Base-by-base conservation (phyloP, 2,797 vertebrate genomes). In the Myotis findleyi region DNA sequence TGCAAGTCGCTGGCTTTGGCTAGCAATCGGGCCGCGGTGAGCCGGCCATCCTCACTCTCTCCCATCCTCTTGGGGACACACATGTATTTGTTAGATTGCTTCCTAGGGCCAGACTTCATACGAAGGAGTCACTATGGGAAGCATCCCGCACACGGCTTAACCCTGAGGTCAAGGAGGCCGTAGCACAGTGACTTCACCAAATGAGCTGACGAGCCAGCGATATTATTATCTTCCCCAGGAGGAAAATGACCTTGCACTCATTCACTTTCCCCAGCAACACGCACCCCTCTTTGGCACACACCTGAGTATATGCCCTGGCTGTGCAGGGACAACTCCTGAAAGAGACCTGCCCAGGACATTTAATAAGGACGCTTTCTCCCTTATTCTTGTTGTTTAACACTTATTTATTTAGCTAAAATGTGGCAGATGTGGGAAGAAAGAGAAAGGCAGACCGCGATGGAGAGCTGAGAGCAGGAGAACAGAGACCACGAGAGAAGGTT, bases 261-360 rank as follows among this genome's bases (percentile, higher is more conserved):
- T 44, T 55, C 21, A 47, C 62, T 76, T 72, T 59, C 10, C 83
- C 57, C 27, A 77, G 44, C 21, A 4, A 12, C 6, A 20, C 6
- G 7, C 3, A 17, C 20, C 27, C 14, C 9, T 66, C 4, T 69
- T 41, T 27, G 25, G 76, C 4, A 30, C 33, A 13, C 23, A 10
- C 3, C 1, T 0, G 17, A 4, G 25, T 9, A 8, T 6, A 8
- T 0, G 11, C 7, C 23, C 6, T 0, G 6, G 12, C 27, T 7
- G 6, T n/a, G 33, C 11, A 38, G 18, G 12, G 23, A 27, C 11
- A 10, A 5, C 1, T 44, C 5, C 5, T 33, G 33, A 53, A 47
- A 73, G 23, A 69, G 25, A 38, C 4, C 27, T 12, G 17, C 44
- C 66, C 7, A 16, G 25, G 18, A n/a, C 16, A 38, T 18, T 5